Evolutionary conservation across 2,888 invertebrate species (phyloP), one percentile per base, ranked within the genome.

Genomic region (Tetramorium bicarinatum): DNA sequence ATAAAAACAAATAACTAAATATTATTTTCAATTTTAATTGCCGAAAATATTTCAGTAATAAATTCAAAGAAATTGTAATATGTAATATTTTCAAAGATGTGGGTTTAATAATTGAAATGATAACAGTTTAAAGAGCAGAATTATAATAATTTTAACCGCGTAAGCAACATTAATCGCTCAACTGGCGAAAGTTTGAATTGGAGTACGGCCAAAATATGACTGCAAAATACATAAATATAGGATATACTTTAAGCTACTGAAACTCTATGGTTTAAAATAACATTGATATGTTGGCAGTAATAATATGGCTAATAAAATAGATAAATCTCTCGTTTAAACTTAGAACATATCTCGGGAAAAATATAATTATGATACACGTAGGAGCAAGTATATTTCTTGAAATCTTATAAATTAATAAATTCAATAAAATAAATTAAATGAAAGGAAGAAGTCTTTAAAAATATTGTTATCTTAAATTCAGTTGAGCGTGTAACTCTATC

Each of bases 191-290:
- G 21, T 64, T 41, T 52, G 62, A 62, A 66, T 66, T 77, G 67
- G 54, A 77, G 15, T 56, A n/a, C 6, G 11, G 77, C 67, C 77
- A 77, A 77, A 66, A 66, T 66, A 54, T 29, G 9, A 44, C 77
- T 54, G 38, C 29, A 77, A 54, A 66, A 9, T 77, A 29, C 44
- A 29, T 76, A 76, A 64, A 76, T 66, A 56, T 44, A 66, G 18
- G 9, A 18, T 61, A 52, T 25, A 18, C 13, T 21, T 77, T 25
- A 56, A n/a, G 9, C 9, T n/a, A n/a, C n/a, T 44, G 38, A 62
- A 54, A 66, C 15, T 1, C 54, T 41, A 25, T 25, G 25, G 4
- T 44, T 66, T 56, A 54, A 77, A 77, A 56, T 77, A 56, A 15
- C 15, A 29, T 34, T 29, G 15, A 21, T 15, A 54, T 9, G 29